A percentile compares a stretch with the other conserved stretches of the same genome.
phyloP scores from a whole-genome alignment of 2,888 invertebrate genomes.

The Uropetala carovei region DNA sequence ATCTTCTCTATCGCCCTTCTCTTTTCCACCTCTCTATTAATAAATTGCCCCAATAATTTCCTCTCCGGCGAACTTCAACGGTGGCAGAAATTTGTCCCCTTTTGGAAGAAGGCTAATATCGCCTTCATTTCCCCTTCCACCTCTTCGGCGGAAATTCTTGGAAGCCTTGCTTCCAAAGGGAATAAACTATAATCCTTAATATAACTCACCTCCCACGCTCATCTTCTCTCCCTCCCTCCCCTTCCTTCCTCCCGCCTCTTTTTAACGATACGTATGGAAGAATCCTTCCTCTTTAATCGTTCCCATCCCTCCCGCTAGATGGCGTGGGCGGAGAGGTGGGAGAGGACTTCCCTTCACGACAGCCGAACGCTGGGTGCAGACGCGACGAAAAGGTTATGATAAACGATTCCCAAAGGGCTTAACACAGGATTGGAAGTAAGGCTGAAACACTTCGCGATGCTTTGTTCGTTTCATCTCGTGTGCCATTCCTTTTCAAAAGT shows the following conservation, averaged over 20 bases:
- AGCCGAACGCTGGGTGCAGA: neutral
- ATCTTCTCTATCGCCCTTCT: neutral
- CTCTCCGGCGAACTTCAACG: constrained; percentile 10
- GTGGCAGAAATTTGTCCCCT: constrained; percentile 18
- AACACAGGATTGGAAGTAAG: neutral
- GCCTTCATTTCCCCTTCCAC: neutral
- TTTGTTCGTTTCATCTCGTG: neutral
- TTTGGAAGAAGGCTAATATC: neutral
- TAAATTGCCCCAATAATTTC: constrained; percentile 16
- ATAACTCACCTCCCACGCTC: neutral
- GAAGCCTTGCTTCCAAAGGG: neutral
- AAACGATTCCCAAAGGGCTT: neutral
- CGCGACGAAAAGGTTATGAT: neutral
- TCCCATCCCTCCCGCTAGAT: neutral
- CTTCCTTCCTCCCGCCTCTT: neutral
- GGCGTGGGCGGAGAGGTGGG: neutral
- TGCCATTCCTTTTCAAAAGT: neutral
- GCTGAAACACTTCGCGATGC: neutral
- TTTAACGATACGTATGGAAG: neutral
- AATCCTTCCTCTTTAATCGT: neutral
- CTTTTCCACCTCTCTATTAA: neutral
- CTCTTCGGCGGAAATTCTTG: neutral
- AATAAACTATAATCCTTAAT: neutral
- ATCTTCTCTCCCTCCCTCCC: neutral
- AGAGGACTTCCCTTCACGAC: neutral